Percentiles rank a stretch among this genome's conserved stretches.
Conservation (phyloP, 64 coral and sea anemone genomes). For the Pachyseris speciosa region DNA sequence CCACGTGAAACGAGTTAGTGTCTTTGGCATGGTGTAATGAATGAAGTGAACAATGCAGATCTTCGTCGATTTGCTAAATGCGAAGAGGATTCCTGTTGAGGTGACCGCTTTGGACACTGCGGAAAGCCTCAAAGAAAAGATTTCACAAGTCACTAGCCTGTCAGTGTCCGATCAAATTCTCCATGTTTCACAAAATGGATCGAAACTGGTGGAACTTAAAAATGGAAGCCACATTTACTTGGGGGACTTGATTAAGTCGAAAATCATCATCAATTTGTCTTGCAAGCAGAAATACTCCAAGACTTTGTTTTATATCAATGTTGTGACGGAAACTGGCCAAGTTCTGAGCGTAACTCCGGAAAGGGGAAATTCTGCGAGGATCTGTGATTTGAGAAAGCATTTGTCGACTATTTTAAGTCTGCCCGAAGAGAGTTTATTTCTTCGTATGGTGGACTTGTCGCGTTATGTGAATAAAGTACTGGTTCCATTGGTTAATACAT, state of each 20-base stretch:
- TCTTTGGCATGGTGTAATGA: no score
- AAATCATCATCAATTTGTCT: not conserved
- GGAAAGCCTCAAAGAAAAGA: not conserved
- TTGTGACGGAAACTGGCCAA: constrained; percentile 3
- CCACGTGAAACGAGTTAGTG: no score
- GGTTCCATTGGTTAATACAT: not conserved
- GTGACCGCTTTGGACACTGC: not conserved
- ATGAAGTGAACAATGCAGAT: not conserved
- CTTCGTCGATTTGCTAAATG: not conserved
- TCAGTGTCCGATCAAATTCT: not conserved
- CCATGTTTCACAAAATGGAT: not conserved
- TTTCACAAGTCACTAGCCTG: not conserved
- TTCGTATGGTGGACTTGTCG: not conserved
- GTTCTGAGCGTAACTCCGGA: constrained; percentile 4
- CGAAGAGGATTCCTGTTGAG: not conserved
- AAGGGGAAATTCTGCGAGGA: not conserved
- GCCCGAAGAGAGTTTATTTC: not conserved
- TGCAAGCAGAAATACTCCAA: not conserved
- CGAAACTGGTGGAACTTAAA: not conserved
- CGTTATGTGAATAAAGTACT: not conserved
- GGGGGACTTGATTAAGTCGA: not conserved
- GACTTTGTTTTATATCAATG: constrained; percentile 6
- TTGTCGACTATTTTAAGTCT: not conserved
- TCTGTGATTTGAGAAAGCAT: not conserved
- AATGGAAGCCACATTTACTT: not conserved